A percentile compares a stretch with the other conserved stretches of the same genome.
Evolutionary conservation across 2,888 invertebrate species (phyloP).

Genomic region (Cheilosia impressa): DNA sequence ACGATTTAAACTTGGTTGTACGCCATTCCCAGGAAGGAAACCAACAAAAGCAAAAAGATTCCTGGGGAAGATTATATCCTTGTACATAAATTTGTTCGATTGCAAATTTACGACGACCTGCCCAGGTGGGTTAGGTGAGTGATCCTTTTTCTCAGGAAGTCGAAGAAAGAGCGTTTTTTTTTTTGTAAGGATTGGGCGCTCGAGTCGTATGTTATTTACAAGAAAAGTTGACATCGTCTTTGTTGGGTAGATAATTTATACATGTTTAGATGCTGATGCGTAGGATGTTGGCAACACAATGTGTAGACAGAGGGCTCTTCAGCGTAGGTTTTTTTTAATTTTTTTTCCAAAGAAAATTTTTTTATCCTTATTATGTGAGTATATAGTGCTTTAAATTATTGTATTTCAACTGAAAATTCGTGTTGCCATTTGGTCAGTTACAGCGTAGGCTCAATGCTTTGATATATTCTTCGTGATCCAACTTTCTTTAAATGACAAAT

Average conservation of each 20-base stretch:
- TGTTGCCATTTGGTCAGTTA: no score
- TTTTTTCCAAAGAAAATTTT: not conserved
- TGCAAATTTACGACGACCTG: slow-evolving; percentile 51
- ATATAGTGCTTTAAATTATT: no score
- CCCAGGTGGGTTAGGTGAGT: slow-evolving; percentile 36
- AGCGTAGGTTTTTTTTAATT: not conserved
- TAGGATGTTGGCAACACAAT: slow-evolving; percentile 36
- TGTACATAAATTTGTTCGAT: slow-evolving; percentile 59
- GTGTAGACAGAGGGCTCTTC: slow-evolving; percentile 14
- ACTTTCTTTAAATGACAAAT: no score
- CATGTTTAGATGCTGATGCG: slow-evolving; percentile 36
- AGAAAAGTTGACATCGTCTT: slow-evolving; percentile 43
- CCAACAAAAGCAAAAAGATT: slow-evolving; percentile 16
- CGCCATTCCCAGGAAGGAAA: not conserved
- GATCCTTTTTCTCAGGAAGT: slow-evolving; percentile 53
- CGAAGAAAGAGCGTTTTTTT: slow-evolving; percentile 3
- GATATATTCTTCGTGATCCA: no score
- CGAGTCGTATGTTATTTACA: not conserved
- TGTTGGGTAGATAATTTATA: not conserved
- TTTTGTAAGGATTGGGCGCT: slow-evolving; percentile 14
- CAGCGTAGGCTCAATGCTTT: no score
- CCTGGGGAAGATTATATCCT: slow-evolving; percentile 44
- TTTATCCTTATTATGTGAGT: not conserved
- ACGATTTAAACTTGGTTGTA: not conserved
- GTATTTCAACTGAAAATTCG: no score